A percentile compares a stretch with the other conserved stretches of the same genome.
Evolutionary conservation across 2,797 vertebrate genomes (phyloP).

Genomic region (Dermochelys coriacea): DNA sequence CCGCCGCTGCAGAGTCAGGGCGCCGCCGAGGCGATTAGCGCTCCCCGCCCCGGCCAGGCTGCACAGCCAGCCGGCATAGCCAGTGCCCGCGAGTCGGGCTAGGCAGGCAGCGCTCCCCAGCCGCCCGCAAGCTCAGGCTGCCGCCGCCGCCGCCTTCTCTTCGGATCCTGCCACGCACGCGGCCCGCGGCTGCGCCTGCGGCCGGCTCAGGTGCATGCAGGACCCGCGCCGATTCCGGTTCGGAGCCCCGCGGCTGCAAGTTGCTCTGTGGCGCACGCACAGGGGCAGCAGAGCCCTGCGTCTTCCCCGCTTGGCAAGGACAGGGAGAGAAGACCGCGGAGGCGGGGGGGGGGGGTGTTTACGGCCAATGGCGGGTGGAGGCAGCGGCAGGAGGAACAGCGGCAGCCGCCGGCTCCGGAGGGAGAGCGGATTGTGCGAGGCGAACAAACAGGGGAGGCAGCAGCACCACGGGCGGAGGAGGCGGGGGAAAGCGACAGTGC

Average conservation of each 20-base stretch:
- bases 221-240: background rate
- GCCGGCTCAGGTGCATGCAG: background rate
- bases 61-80: background rate
- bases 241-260: background rate
- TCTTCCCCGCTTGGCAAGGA: background rate
- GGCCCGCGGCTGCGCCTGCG: background rate
- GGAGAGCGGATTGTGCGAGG: background rate
- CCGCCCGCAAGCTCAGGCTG: background rate
- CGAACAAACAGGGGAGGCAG: background rate
- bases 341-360: background rate
- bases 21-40: background rate
- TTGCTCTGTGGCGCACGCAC: background rate
- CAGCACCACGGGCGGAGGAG: background rate
- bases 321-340: background rate
- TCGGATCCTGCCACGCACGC: background rate
- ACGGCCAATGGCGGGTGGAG: slow-evolving; percentile 62
- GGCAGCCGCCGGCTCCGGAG: background rate
- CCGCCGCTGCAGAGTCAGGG: background rate
- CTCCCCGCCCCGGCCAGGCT: background rate
- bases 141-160: background rate
- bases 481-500: background rate
- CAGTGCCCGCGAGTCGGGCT: background rate
- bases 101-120: background rate
- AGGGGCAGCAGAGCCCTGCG: background rate
- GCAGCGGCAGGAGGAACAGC: slow-evolving; percentile 27